phyloP scores from a whole-genome alignment of 2,113 vertebrate species.

The Nymphicus hollandicus region DNA sequence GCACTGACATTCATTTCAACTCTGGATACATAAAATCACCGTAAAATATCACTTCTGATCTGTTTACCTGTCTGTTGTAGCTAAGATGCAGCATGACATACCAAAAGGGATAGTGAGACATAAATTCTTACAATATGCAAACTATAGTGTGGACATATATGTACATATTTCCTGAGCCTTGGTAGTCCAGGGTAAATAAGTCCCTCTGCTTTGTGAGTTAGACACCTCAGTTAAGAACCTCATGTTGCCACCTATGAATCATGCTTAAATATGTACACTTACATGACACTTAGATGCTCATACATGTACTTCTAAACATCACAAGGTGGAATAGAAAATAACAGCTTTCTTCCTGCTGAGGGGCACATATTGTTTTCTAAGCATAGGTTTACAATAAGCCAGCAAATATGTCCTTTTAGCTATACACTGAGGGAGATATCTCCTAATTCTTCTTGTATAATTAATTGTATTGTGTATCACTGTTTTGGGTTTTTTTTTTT shows the following conservation, averaged over 20 bases:
- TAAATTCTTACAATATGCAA: background rate
- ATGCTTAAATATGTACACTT: background rate
- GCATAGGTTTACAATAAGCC: background rate
- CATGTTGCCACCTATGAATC: background rate
- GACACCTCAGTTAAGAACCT: background rate
- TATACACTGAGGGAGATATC: background rate
- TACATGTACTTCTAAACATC: background rate
- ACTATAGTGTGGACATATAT: background rate
- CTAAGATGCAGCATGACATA: background rate
- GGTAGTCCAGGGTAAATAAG: background rate
- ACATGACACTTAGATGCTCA: background rate
- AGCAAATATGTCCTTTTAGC: background rate
- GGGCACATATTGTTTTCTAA: background rate
- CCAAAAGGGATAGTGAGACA: background rate
- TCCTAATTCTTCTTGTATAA: background rate
- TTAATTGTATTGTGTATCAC: background rate
- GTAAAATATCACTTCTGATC: background rate
- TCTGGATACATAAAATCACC: background rate
- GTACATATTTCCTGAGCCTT: background rate
- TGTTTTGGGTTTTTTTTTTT: fast-evolving
- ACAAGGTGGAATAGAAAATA: background rate
- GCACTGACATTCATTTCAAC: background rate
- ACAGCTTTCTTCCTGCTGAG: background rate
- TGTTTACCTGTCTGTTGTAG: background rate
- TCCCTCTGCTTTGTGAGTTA: background rate